Base-by-base conservation (phyloP, 2,113 vertebrate species). In the Plecotus auritus region DNA sequence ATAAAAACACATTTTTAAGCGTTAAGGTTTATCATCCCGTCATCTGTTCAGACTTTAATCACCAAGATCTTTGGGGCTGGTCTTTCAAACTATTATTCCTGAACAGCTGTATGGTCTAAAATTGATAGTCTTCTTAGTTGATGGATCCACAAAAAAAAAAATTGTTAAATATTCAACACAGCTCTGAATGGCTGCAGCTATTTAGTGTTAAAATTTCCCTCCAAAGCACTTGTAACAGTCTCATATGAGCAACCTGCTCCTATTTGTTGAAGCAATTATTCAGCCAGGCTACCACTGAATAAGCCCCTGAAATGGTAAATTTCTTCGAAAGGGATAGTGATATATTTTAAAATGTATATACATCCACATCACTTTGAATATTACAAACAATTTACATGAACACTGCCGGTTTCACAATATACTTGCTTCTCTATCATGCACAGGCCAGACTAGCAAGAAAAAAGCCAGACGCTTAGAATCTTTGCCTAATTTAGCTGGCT, bases 11-110 rank as follows among this genome's bases (percentile, higher is more conserved):
- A 35, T 81, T 91, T 80, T 88, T 81, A 85, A 96, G 64, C 2
- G 2, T 82, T 95, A 37, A 78, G 84, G 67, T 95, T 95, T 93
- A 96, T 91, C 96, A 96, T 93, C 85, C 92, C 4, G 1, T 93
- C 87, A 85, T 95, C 95, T 96, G 76, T 78, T 95, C 91, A 87
- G n/a, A 77, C 47, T 87, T 85, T 91, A 84, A 89, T 95, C 93
- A 42, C 76, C 54, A 22, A 67, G 76, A 85, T 95, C 93, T 87
- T 85, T 28, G 89, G 61, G 81, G 92, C 66, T 72, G 56, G 47
- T 51, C 86, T 95, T 96, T 88, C 81, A 90, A 85, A 93, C 80
- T 23, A 81, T 87, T 80, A 90, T 76, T 95, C 74, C 51, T 22
- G 22, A 95, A 77, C 51, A 73, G 81, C 72, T 90, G 91, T 40